These are phyloP conservation scores for Macroteleia sp. DNA, from an alignment of 2,888 invertebrate species.

Conservation along the genomic window DNA sequence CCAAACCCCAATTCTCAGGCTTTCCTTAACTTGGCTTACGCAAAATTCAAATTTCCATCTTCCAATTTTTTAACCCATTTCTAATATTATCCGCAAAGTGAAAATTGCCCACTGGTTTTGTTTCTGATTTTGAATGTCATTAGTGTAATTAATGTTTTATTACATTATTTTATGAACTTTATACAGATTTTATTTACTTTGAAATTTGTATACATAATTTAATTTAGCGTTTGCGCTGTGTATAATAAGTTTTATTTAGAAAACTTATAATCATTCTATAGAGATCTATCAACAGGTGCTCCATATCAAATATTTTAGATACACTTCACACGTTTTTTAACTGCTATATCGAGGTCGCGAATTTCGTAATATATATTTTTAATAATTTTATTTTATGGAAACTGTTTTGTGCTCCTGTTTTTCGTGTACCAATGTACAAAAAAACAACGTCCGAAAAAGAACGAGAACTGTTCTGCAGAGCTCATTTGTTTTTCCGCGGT, in stretches of 20 bases:
- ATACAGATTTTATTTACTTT: no score
- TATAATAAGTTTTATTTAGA: no score
- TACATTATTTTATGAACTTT: no score
- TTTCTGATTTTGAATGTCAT: no score
- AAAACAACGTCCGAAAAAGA: conserved; percentile 1
- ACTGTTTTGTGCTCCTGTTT: background rate
- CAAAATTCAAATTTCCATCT: background rate
- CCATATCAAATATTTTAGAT: conserved; percentile 65
- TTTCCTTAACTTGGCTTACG: conserved; percentile 9
- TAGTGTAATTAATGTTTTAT: no score
- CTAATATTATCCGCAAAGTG: no score
- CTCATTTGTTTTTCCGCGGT: conserved; percentile 34
- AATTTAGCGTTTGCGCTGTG: no score
- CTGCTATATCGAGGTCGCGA: conserved; percentile 7
- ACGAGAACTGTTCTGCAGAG: conserved; percentile 6
- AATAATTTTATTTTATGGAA: background rate
- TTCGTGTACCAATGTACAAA: background rate
- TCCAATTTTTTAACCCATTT: conserved; percentile 24
- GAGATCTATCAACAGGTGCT: conserved; percentile 78
- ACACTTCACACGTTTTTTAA: conserved; percentile 17
- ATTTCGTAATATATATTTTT: conserved; percentile 2
- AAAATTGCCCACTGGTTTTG: no score
- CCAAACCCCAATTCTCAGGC: conserved; percentile 39
- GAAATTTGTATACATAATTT: no score
- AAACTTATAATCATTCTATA: conserved; percentile 73